Base-by-base conservation (phyloP, 2,888 invertebrate genomes). In the Nephrotoma guestfalica region DNA sequence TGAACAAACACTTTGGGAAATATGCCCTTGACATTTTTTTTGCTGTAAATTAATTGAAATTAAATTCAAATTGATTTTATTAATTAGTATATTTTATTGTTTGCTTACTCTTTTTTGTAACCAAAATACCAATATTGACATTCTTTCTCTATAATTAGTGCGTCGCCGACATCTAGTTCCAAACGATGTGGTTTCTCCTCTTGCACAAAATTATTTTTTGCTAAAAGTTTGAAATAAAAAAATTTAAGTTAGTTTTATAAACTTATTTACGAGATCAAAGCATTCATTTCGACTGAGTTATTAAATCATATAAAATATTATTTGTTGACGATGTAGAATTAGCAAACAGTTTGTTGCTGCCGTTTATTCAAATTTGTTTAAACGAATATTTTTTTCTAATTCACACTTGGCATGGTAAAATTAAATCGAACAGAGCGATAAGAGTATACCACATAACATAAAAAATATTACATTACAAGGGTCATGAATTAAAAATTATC, bases 91-190 rank as follows among this genome's bases (percentile, higher is more conserved):
- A 40, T 9, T 41, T 83, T 83, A 42, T 85, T 7, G 15, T 15
- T 2, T 87, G 90, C 91, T 90, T 87, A 91, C 91, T 90, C 90
- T 88, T 91, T 91, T 87, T 90, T 91, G 88, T 90, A 92, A 87
- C 91, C 91, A 89, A 91, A 92, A 89, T 90, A 92, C 91, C 91
- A 92, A 87, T 91, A 89, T 83, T 90, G 89, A 86, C 90, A 91
- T 88, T 91, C 91, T 88, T 91, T 91, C 51, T 91, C 89, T 88
- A 92, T 91, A 86, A 92, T 89, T 87, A 92, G 90, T 42, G 90
- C 88, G 89, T 92, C 91, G 57, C 91, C 91, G 87, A 92, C 91
- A 89, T 92, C 92, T 88, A 92, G 88, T 86, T 88, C 90, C 45
- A 92, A 88, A 86, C 92, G 90, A 89, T 92, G 91, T 45, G 91